Conservation (phyloP, 2,888 invertebrate species). For the Polydrusus cervinus region DNA sequence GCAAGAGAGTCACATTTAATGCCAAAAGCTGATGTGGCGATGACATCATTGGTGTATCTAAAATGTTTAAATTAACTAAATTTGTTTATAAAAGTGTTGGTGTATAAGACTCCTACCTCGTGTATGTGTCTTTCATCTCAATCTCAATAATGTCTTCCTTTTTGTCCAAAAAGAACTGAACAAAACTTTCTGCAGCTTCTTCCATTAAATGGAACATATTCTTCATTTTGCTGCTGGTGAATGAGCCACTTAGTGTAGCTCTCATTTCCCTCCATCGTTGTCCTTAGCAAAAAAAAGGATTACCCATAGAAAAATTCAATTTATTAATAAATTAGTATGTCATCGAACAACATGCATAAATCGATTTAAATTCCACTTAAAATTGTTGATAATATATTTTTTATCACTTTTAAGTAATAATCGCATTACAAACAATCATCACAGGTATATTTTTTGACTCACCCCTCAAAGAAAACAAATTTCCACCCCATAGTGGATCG, state of each 20-base stretch:
- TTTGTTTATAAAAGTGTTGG: too few relatives aligned
- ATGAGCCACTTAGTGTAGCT: constrained; percentile 69
- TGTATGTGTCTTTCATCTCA: constrained; percentile 71
- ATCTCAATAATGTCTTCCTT: constrained; percentile 63
- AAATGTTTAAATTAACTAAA: constrained; percentile 16
- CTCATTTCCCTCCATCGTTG: constrained; percentile 65
- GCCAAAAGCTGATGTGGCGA: constrained; percentile 69
- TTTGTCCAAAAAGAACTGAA: constrained; percentile 58
- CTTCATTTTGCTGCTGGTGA: constrained; percentile 67
- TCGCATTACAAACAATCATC: neutral
- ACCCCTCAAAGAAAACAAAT: constrained; percentile 60
- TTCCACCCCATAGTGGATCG: constrained; percentile 72
- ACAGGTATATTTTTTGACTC: neutral
- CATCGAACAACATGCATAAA: too few relatives aligned
- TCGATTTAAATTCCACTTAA: too few relatives aligned
- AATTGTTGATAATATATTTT: too few relatives aligned
- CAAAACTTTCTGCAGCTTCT: constrained; percentile 56
- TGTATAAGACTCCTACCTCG: constrained; percentile 62
- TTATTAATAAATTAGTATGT: neutral
- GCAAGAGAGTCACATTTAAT: constrained; percentile 72
- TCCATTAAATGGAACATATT: constrained; percentile 63
- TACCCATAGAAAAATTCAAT: too few relatives aligned
- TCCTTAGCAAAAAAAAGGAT: constrained; percentile 42
- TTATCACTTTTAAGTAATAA: too few relatives aligned
- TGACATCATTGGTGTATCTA: constrained; percentile 71